Conservation (phyloP, 2,113 vertebrate genomes). For the Naja naja region DNA sequence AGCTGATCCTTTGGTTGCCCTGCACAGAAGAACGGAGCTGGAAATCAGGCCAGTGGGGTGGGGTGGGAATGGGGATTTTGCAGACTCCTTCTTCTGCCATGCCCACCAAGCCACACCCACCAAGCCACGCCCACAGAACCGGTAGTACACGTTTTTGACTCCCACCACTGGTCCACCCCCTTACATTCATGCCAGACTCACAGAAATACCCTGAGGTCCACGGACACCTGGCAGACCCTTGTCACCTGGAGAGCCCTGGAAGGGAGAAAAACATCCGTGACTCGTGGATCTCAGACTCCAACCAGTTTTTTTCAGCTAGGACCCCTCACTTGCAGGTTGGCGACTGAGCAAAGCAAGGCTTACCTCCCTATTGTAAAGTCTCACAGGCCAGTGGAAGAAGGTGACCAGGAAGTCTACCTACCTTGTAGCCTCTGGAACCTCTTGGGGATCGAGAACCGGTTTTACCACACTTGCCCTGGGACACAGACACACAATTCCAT, state of each 20-base stretch:
- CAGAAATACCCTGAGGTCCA: conserved; percentile 77
- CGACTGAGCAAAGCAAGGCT: not conserved
- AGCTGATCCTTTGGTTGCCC: too few species aligned
- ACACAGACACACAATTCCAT: not conserved
- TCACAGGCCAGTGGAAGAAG: not conserved
- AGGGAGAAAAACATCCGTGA: not conserved
- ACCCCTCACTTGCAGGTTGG: not conserved
- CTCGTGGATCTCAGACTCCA: not conserved
- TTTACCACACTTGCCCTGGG: conserved; percentile 83
- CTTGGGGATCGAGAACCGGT: conserved; percentile 71
- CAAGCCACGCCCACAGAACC: too few species aligned
- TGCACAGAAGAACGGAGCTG: too few species aligned
- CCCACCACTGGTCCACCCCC: too few species aligned
- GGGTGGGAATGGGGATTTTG: too few species aligned
- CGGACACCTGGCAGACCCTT: conserved; percentile 66
- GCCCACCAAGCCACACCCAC: too few species aligned
- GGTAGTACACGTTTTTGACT: too few species aligned
- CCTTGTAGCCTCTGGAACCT: conserved; percentile 79
- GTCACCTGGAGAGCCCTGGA: conserved; percentile 75
- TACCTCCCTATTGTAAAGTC: not conserved
- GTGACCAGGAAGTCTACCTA: conserved; percentile 44
- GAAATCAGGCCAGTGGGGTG: too few species aligned
- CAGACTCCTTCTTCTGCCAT: too few species aligned
- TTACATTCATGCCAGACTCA: conserved; percentile 56
- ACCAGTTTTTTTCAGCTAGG: not conserved